These are phyloP conservation scores for Alethe diademata DNA, from an alignment of 2,113 vertebrate species.

Conservation along the genomic window DNA sequence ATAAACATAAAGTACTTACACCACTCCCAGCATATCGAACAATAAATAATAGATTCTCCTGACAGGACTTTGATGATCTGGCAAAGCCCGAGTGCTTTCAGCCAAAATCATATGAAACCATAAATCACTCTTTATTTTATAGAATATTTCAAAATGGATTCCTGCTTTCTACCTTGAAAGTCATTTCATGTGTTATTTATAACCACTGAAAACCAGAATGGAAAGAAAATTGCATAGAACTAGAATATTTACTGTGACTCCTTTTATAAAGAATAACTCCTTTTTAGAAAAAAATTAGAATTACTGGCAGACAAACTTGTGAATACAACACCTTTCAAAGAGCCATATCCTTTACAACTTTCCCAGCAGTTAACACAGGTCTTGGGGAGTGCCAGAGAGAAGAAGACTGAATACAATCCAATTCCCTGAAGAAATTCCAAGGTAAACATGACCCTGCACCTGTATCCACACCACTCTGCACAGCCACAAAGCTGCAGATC, in stretches of 20 bases:
- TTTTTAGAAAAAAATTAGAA: conserved; percentile 61
- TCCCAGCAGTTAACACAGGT: neutral
- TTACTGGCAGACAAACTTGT: conserved; percentile 52
- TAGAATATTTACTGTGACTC: conserved; percentile 76
- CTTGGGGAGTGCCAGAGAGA: neutral
- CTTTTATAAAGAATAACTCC: conserved; percentile 73
- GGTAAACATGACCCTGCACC: neutral
- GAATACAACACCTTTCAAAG: conserved; percentile 48
- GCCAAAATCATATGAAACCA: conserved; percentile 84
- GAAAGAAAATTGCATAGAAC: conserved; percentile 78
- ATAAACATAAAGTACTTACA: conserved; percentile 83
- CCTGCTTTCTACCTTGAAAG: conserved; percentile 86
- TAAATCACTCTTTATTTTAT: conserved; percentile 87
- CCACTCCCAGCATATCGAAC: conserved; percentile 73
- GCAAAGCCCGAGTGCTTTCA: conserved; percentile 84
- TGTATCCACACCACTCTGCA: neutral
- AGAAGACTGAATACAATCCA: neutral
- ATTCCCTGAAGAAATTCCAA: neutral
- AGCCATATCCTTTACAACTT: neutral
- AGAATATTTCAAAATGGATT: conserved; percentile 86
- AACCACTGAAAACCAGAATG: conserved; percentile 75
- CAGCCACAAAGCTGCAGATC: neutral
- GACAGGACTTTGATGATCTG: conserved; percentile 86
- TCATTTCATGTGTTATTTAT: conserved; percentile 88
- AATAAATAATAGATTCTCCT: conserved; percentile 84